Evolutionary conservation across 2,888 invertebrate species (phyloP), one percentile per base, ranked within the genome.

Genomic region (Nephrotoma guestfalica): DNA sequence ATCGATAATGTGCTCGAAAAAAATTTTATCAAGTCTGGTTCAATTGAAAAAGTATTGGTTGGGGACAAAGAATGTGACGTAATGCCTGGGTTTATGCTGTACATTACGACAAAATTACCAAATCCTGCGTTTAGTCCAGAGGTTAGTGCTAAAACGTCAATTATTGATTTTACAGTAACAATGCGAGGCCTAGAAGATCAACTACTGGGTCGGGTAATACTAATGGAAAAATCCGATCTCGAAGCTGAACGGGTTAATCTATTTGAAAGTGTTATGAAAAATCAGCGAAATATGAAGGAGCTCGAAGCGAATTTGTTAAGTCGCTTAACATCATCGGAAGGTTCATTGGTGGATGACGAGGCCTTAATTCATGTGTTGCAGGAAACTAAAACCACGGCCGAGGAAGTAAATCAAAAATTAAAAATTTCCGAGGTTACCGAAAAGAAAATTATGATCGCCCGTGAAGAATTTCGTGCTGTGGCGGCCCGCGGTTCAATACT

Each of bases 1-100:
- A 95, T 99, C 87, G 99, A 99, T 90, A 99, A 99, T 91, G 97
- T 99, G 0, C 93, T 99, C 40, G 98, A 99, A 90, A 99, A 98
- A 91, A 99, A 99, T 91, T 99, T 98, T 90, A 98, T 99, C 86
- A 98, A 98, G 92, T 98, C 98, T 6, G 99, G 99, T 86, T 96
- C 97, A 9, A 98, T 98, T 88, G 97, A 97, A 90, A 99, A 99
- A 92, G 97, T 97, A 0, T 94, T 97, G 71, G 96, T 98, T 0
- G 97, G 97, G 0, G 99, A 99, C 90, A 99, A 99, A 90, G 99
- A 99, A 92, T 98, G 97, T 90, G 99, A 99, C 90, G 97, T 99
- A 0, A 96, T 98, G 95, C 96, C 97, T 18, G 98, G 97, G 0
- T 99, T 99, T 90, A 96, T 96, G 95, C 92, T 99, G 4, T 99